These are phyloP conservation scores for Melieria picta DNA, from an alignment of 2,888 invertebrate species.

Conservation along the genomic window DNA sequence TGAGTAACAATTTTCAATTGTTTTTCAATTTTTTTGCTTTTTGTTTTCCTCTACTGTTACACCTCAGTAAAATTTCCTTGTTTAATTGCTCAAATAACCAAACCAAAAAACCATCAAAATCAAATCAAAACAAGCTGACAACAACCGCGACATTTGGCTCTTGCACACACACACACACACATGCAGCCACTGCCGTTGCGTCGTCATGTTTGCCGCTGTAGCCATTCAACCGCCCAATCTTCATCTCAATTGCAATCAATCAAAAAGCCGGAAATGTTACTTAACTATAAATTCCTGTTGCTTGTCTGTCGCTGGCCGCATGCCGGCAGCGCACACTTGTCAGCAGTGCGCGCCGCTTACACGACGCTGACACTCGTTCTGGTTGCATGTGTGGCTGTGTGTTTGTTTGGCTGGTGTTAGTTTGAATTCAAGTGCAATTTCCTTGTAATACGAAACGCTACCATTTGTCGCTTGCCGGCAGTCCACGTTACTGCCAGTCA, in stretches of 20 bases:
- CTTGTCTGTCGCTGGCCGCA: conserved; percentile 5
- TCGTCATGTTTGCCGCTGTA: too few species aligned
- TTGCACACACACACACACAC: not conserved
- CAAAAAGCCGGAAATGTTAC: conserved; percentile 61
- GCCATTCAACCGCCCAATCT: not conserved
- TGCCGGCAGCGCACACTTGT: conserved; percentile 17
- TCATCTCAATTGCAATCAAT: conserved; percentile 61
- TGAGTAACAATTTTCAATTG: not conserved
- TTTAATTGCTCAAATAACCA: too few species aligned
- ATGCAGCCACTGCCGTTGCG: not conserved
- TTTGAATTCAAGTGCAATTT: conserved; percentile 58
- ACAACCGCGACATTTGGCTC: conserved; percentile 4
- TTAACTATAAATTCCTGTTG: conserved; percentile 47
- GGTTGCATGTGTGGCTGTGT: not conserved
- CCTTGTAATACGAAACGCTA: conserved; percentile 59
- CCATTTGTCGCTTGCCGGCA: conserved; percentile 51
- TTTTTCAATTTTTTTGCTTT: not conserved
- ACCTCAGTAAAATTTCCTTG: too few species aligned
- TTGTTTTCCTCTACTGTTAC: too few species aligned
- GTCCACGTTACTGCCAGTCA: conserved; percentile 24
- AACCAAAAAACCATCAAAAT: not conserved
- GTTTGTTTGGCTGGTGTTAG: conserved; percentile 1
- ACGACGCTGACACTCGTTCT: conserved; percentile 16
- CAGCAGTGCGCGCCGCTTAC: conserved; percentile 6
- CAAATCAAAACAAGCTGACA: not conserved